Evolutionary conservation across 1,140 invertebrate species (phyloP), one percentile per base, ranked within the genome.

Genomic region (Pachyrhynchus sulphureomaculatus): DNA sequence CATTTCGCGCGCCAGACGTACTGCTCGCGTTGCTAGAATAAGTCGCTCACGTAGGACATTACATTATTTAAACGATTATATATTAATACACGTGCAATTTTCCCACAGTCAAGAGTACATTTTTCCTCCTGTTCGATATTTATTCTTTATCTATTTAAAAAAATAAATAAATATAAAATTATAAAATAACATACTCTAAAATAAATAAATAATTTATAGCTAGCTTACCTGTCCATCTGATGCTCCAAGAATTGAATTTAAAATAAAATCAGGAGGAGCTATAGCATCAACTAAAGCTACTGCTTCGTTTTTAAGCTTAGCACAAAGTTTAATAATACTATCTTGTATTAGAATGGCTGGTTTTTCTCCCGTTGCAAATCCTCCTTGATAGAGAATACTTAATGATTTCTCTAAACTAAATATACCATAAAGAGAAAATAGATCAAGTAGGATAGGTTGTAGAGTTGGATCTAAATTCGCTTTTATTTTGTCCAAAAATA

Each of bases 181-280:
- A 39, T 20, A 17, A 39, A 20, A 15, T 17, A 17, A 13, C 6
- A 33, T n/a, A 33, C n/a, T n/a, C 6, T 33, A 6, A 8, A 8
- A 6, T 15, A n/a, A 17, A 12, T 12, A 8, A n/a, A n/a, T n/a
- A n/a, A n/a, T n/a, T n/a, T n/a, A n/a, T n/a, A n/a, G n/a, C n/a
- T n/a, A n/a, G n/a, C n/a, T 37, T 56, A 56, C 55, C 76, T 90
- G 81, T 69, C 91, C 92, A 80, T 93, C 89, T 2, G 89, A 84
- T 68, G 81, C 79, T 49, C 90, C 91, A 9, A 94, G 77, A n/a
- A 86, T 83, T 6, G 91, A 93, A 71, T 90, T 88, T 0, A 94
- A 72, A 66, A 90, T 84, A 72, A 89, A 94, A 81, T 97, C 93
- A 12, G 90, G 87, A 2, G 93, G 93, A 15, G 92, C 90, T 54